These are phyloP conservation scores for Tetragonula carbonaria DNA, from an alignment of 2,888 invertebrate species.

Conservation along the genomic window DNA sequence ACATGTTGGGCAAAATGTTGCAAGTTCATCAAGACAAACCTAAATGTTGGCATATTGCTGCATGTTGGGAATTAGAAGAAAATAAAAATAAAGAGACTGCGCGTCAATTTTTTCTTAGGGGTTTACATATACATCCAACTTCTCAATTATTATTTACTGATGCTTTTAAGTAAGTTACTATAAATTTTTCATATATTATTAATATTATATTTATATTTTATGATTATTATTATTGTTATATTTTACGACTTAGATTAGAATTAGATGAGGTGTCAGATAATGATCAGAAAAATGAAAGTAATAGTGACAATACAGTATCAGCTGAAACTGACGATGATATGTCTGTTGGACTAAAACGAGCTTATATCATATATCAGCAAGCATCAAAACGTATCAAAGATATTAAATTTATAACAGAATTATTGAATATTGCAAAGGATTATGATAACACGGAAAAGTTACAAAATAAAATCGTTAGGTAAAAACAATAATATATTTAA, in stretches of 20 bases:
- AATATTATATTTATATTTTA: background rate
- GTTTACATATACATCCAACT: constrained; percentile 90
- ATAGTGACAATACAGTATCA: constrained; percentile 2
- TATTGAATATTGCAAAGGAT: constrained; percentile 86
- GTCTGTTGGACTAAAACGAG: constrained; percentile 84
- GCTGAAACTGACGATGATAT: constrained; percentile 56
- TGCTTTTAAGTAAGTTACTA: constrained; percentile 85
- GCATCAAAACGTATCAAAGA: constrained; percentile 86
- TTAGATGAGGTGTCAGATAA: constrained; percentile 62
- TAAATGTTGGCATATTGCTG: constrained; percentile 92
- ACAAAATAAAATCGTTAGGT: constrained; percentile 85
- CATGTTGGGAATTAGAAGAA: constrained; percentile 91
- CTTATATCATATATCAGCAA: constrained; percentile 87
- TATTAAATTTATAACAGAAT: constrained; percentile 86
- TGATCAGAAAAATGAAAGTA: constrained; percentile 21
- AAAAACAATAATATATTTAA: constrained; percentile 34
- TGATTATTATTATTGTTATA: background rate
- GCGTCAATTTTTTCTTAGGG: constrained; percentile 89
- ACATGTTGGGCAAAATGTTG: constrained; percentile 83
- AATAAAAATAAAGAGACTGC: constrained; percentile 89
- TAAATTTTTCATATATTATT: background rate
- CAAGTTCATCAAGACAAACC: constrained; percentile 90
- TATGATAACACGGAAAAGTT: constrained; percentile 87
- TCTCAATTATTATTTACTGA: constrained; percentile 89
- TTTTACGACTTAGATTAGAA: constrained; percentile 68